Percentiles rank a stretch among this genome's conserved stretches.
These are phyloP conservation scores for Malthinus flaveolus DNA, from an alignment of 2,888 invertebrate genomes.

Conservation along the genomic window DNA sequence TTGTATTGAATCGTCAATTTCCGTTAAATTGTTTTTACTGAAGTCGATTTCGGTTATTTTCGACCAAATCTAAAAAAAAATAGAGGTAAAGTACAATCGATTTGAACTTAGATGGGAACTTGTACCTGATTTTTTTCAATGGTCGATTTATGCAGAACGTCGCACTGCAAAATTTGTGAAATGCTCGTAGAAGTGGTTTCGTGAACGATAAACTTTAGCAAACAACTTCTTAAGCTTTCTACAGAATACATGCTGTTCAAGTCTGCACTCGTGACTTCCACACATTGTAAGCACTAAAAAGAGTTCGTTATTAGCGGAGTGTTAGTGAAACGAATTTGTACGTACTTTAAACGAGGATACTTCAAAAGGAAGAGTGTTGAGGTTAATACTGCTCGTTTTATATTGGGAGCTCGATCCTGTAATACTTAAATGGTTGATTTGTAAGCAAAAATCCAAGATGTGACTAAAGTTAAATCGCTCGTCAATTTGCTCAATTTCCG, in stretches of 20 bases:
- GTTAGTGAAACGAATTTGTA: slow-evolving; percentile 14
- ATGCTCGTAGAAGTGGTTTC: slow-evolving; percentile 69
- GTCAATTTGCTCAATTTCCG: slow-evolving; percentile 75
- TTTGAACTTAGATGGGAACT: background rate
- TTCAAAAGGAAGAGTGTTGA: slow-evolving; percentile 79
- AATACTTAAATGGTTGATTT: slow-evolving; percentile 70
- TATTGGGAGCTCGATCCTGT: slow-evolving; percentile 69
- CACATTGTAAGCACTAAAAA: slow-evolving; percentile 60
- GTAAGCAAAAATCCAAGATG: slow-evolving; percentile 84
- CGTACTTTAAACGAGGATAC: slow-evolving; percentile 77
- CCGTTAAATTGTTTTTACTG: slow-evolving; percentile 74
- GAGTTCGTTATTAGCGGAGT: background rate
- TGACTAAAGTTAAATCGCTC: slow-evolving; percentile 88
- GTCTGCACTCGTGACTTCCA: slow-evolving; percentile 71
- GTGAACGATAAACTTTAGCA: slow-evolving; percentile 66
- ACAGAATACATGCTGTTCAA: slow-evolving; percentile 67
- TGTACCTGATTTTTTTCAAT: slow-evolving; percentile 49
- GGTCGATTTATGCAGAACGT: slow-evolving; percentile 74
- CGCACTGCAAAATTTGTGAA: slow-evolving; percentile 81
- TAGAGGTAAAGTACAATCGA: background rate
- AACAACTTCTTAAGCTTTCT: slow-evolving; percentile 64
- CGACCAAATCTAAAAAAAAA: slow-evolving; percentile 66
- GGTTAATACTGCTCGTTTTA: slow-evolving; percentile 82
- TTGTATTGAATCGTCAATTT: slow-evolving; percentile 80
- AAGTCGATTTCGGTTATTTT: slow-evolving; percentile 73